phyloP scores from a whole-genome alignment of 2,113 vertebrate genomes.

The Reinhardtius hippoglossoides region DNA sequence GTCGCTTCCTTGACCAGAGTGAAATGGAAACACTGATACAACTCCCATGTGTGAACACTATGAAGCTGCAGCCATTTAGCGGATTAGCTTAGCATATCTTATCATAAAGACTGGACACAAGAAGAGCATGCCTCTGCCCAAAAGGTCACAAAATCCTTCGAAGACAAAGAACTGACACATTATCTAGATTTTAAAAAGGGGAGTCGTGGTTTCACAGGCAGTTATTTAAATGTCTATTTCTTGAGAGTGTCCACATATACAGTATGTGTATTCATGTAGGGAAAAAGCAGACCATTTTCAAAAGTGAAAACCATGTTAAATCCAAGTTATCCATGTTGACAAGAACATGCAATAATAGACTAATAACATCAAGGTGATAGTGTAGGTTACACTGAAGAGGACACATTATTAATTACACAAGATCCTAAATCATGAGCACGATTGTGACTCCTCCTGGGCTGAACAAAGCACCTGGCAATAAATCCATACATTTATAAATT shows the following conservation, averaged over 20 bases:
- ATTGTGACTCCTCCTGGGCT: background rate
- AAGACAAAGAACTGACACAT: background rate
- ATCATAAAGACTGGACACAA: background rate
- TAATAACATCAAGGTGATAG: no score
- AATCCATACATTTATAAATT: background rate
- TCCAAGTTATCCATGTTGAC: no score
- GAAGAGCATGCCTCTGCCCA: background rate
- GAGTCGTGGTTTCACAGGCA: no score
- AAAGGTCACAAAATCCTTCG: background rate
- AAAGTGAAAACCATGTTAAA: no score
- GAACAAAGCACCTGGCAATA: background rate
- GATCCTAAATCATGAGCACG: background rate
- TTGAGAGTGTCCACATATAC: no score
- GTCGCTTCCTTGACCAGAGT: background rate
- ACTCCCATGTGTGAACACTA: background rate
- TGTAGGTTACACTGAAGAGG: no score
- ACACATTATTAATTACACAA: background rate
- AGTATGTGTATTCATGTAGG: no score
- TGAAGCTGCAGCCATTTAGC: background rate
- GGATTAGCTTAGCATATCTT: background rate
- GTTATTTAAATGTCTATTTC: no score
- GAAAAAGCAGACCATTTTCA: no score
- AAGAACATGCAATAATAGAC: no score
- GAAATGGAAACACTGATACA: background rate
- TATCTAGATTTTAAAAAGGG: background rate